A percentile compares a stretch with the other conserved stretches of the same genome.
Conservation (phyloP, 2,888 invertebrate genomes). For the Microctonus hyperodae region DNA sequence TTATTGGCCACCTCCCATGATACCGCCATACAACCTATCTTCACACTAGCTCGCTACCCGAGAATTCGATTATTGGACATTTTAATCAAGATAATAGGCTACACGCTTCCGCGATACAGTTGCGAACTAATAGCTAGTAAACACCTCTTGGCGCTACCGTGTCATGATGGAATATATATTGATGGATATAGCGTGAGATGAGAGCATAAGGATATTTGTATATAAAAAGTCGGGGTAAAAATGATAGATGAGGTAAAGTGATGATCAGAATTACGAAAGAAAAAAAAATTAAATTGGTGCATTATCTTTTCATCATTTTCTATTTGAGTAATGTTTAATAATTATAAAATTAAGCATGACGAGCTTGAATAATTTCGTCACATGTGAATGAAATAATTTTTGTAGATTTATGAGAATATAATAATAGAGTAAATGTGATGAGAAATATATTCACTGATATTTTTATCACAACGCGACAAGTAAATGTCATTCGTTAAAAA, state of each 20-base stretch:
- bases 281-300: no score
- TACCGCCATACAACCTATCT: conserved; percentile 25
- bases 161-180: background rate
- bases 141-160: background rate
- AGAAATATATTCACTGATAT: no score
- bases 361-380: no score
- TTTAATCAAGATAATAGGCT: conserved; percentile 57
- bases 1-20: conserved; percentile 29
- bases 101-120: conserved; percentile 34
- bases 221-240: background rate
- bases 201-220: background rate
- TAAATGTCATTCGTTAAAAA: background rate
- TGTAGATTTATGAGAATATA: no score
- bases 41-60: conserved; percentile 29
- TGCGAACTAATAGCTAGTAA: conserved; percentile 37
- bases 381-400: no score
- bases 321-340: no score
- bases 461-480: background rate
- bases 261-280: no score
- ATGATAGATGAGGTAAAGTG: background rate
- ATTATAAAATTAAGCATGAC: no score
- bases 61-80: conserved; percentile 58
- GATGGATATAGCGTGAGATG: background rate
- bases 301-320: no score
- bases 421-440: no score